Evolutionary conservation across 1,140 invertebrate species (phyloP), one percentile per base, ranked within the genome.

Genomic region (Pseudomyrmex flavicornis): DNA sequence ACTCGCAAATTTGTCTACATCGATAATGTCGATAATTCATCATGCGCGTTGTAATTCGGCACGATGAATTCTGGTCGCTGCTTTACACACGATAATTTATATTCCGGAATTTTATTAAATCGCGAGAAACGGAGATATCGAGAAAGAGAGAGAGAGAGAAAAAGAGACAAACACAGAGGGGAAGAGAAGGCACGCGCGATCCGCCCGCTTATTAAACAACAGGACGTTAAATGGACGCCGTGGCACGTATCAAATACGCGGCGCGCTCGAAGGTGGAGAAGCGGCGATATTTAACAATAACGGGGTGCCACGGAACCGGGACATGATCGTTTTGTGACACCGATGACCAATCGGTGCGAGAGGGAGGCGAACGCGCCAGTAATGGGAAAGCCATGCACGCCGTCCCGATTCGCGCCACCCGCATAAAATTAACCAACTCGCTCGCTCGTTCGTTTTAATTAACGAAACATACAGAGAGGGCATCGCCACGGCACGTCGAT

Each of bases 351-450:
- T 88, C 87, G 84, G 80, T 82, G 86, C 76, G 70, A 88, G 80
- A 61, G 88, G 88, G 87, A 84, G 85, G 88, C 82, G 82, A 84
- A 79, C 82, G 61, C 56, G 59, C 83, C 90, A 88, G 90, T 93
- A 94, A 94, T 94, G 93, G 92, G 92, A 94, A 94, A 94, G 88
- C 92, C 91, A 92, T 94, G 93, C 93, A 93, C 89, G 90, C 86
- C 89, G 76, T 90, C 82, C 86, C 90, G 84, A 90, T 90, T 92
- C 86, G 90, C 87, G 89, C 88, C 92, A 92, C 89, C 90, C 92
- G 93, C 93, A 94, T 94, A 93, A 94, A 93, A 94, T 94, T 94
- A 94, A 94, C 92, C 91, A 90, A 91, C 92, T 91, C 89, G 89
- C 89, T 89, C 80, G 68, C 35, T 69, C 86, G 90, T 91, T 91